Conservation (phyloP, 1,140 invertebrate genomes). For the Achroia grisella region DNA sequence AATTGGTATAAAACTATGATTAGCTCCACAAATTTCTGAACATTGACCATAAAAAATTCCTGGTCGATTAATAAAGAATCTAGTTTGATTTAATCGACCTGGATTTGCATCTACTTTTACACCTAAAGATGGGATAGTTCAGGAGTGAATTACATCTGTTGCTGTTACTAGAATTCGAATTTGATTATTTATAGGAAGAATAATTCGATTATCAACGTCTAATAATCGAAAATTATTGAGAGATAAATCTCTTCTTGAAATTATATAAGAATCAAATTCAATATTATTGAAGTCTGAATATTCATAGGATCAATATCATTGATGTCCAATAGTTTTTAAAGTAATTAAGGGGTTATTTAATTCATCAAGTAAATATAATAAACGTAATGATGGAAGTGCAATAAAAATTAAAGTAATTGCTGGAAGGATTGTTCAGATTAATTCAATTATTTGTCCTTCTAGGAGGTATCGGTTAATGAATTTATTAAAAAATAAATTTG, state of each 20-base stretch:
- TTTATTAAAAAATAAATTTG: constrained; percentile 67
- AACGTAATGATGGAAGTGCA: constrained; percentile 74
- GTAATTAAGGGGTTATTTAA: constrained; percentile 69
- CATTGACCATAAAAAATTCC: constrained; percentile 82
- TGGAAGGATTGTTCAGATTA: constrained; percentile 78
- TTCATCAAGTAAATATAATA: constrained; percentile 79
- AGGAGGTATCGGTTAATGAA: constrained; percentile 68
- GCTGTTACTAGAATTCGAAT: constrained; percentile 76
- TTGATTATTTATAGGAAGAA: constrained; percentile 74
- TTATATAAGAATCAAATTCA: constrained; percentile 80
- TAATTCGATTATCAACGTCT: constrained; percentile 78
- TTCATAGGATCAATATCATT: constrained; percentile 82
- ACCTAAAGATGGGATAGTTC: constrained; percentile 76
- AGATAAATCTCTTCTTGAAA: constrained; percentile 47
- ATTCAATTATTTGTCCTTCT: constrained; percentile 75
- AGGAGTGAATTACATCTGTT: constrained; percentile 81
- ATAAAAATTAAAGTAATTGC: constrained; percentile 78
- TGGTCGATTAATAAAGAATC: constrained; percentile 71
- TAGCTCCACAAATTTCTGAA: constrained; percentile 85
- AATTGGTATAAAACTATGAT: constrained; percentile 87
- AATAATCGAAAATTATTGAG: constrained; percentile 73
- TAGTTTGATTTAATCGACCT: constrained; percentile 79
- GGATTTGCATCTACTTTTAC: constrained; percentile 80
- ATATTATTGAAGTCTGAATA: constrained; percentile 76
- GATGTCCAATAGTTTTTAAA: constrained; percentile 78